These are phyloP conservation scores for Martes flavigula DNA, from an alignment of 2,797 vertebrate species.

Conservation along the genomic window DNA sequence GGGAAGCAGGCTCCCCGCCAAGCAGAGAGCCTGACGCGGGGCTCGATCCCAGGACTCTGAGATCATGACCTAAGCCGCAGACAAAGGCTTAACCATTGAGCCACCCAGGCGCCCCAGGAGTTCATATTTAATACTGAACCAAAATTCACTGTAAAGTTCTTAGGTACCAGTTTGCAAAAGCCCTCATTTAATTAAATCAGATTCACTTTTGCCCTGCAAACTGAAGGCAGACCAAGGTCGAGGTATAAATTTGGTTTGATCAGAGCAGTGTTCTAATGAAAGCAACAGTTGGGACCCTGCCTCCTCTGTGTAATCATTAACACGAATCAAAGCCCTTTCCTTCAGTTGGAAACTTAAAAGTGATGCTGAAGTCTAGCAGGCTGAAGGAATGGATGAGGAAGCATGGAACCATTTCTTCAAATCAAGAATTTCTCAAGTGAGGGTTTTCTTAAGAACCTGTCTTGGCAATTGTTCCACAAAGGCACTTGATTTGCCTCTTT, in stretches of 20 bases:
- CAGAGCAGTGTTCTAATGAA: neutral
- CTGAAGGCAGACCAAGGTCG: conserved; percentile 52
- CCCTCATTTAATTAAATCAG: conserved; percentile 37
- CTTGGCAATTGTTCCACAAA: neutral
- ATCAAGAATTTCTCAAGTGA: neutral
- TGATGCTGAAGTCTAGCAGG: neutral
- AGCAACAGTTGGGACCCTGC: neutral
- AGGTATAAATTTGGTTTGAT: neutral
- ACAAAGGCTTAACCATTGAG: too few relatives aligned
- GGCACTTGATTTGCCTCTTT: neutral
- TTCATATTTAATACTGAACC: conserved; percentile 1
- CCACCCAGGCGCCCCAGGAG: too few relatives aligned
- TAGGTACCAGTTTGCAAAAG: conserved; percentile 47
- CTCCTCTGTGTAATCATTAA: neutral
- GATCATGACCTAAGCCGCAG: too few relatives aligned
- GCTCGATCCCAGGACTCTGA: too few relatives aligned
- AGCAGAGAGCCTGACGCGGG: too few relatives aligned
- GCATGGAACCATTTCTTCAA: neutral
- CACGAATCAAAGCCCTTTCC: neutral
- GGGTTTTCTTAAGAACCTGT: neutral
- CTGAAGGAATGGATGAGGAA: neutral
- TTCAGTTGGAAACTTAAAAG: conserved; percentile 29
- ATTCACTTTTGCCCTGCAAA: conserved; percentile 35
- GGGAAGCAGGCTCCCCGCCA: too few relatives aligned
- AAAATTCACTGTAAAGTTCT: conserved; percentile 55